A percentile compares a stretch with the other conserved stretches of the same genome.
These are phyloP conservation scores for Euplagia quadripunctaria DNA, from an alignment of 2,888 invertebrate genomes.

Conservation along the genomic window DNA sequence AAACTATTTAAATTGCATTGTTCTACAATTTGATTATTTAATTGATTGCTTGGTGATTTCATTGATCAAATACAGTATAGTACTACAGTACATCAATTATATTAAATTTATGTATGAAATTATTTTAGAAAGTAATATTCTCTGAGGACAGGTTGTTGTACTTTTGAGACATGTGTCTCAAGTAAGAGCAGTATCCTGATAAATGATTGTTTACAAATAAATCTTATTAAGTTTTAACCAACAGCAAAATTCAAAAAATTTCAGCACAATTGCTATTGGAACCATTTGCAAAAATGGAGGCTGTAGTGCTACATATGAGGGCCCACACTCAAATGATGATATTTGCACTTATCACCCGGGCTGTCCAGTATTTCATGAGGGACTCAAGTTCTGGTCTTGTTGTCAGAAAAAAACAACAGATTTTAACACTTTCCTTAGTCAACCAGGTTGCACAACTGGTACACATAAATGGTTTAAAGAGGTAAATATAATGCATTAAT, in stretches of 20 bases:
- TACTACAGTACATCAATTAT: too few relatives aligned
- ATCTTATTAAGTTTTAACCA: not conserved
- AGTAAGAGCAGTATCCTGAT: not conserved
- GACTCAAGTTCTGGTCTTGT: conserved; percentile 99
- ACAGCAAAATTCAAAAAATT: conserved; percentile 28
- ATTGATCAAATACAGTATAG: too few relatives aligned
- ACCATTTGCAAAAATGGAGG: conserved; percentile 95
- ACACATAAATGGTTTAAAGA: conserved; percentile 95
- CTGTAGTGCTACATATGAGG: conserved; percentile 91
- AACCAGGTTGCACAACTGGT: conserved; percentile 95
- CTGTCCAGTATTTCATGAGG: conserved; percentile 97
- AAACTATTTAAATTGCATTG: too few relatives aligned
- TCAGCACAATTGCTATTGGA: conserved; percentile 88
- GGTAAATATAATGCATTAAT: conserved; percentile 67
- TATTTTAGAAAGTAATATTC: too few relatives aligned
- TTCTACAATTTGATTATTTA: too few relatives aligned
- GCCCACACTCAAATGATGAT: conserved; percentile 87
- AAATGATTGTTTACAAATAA: not conserved
- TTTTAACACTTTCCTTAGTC: conserved; percentile 96
- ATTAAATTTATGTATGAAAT: too few relatives aligned
- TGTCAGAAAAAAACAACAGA: conserved; percentile 97
- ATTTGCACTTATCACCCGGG: conserved; percentile 95
- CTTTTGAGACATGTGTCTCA: too few relatives aligned
- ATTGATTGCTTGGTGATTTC: too few relatives aligned
- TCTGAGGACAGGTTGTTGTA: too few relatives aligned